phyloP scores from a whole-genome alignment of 2,797 vertebrate genomes.

The Dipus sagitta region DNA sequence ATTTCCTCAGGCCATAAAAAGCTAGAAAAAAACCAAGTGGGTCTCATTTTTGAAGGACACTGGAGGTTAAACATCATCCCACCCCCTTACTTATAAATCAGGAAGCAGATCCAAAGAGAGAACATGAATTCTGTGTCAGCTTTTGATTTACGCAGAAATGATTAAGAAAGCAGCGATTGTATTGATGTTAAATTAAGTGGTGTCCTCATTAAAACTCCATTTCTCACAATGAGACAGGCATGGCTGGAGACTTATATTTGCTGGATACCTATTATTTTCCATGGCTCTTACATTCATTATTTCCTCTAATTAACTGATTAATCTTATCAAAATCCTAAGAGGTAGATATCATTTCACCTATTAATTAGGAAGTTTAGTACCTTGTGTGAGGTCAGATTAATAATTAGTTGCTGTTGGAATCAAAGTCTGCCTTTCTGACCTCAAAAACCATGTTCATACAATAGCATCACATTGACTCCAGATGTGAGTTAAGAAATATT shows the following conservation, averaged over 20 bases:
- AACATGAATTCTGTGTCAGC: slow-evolving; percentile 48
- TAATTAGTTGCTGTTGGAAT: slow-evolving; percentile 60
- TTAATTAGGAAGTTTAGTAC: slow-evolving; percentile 68
- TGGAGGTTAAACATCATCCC: slow-evolving; percentile 23
- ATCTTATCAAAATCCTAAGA: slow-evolving; percentile 62
- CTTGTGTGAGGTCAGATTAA: slow-evolving; percentile 27
- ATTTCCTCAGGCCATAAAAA: background rate
- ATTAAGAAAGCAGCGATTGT: slow-evolving; percentile 48
- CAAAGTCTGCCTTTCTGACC: slow-evolving; percentile 30
- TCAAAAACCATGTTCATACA: background rate
- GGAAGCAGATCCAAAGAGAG: background rate
- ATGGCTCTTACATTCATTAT: slow-evolving; percentile 56
- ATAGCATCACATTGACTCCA: background rate
- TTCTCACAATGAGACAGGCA: slow-evolving; percentile 3
- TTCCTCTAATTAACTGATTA: slow-evolving; percentile 67
- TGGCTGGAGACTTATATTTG: background rate
- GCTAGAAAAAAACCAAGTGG: background rate
- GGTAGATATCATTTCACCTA: slow-evolving; percentile 55
- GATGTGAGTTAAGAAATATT: background rate
- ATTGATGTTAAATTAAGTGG: slow-evolving; percentile 62
- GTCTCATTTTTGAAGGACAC: slow-evolving; percentile 2
- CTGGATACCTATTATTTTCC: slow-evolving; percentile 27
- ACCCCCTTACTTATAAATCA: background rate
- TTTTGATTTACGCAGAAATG: slow-evolving; percentile 67
- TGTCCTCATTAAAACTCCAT: slow-evolving; percentile 59